Base-by-base conservation (phyloP, 2,888 invertebrate genomes). In the Drosophila incognita region DNA sequence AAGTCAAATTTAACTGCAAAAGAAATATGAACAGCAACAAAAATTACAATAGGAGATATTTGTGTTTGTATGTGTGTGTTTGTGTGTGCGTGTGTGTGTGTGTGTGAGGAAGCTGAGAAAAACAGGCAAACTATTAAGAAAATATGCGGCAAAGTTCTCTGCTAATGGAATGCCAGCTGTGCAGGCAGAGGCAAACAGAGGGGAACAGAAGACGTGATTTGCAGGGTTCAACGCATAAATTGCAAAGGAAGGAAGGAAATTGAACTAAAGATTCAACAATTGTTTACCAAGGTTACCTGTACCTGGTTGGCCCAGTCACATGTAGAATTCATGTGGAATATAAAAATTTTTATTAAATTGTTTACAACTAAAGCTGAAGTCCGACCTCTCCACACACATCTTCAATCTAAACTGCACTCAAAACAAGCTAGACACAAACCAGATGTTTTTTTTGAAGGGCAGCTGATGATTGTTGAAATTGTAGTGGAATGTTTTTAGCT, bases 121-220 rank as follows among this genome's bases (percentile, higher is more conserved):
- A 78, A 18, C 59, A 48, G 27, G 31, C 69, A 64, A 79, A 75
- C 71, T 78, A 71, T 79, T 75, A 75, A 15, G 76, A 71, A 67
- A 79, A 79, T 79, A 63, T 71, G 60, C 52, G 63, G 36, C 65
- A 79, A 79, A 71, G 60, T 74, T 75, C 51, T 38, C 21, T 46
- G 52, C 56, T 27, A 75, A 66, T 53, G 51, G 69, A 53, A 76
- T 68, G 36, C 21, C 36, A 59, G 21, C 46, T 15, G 13, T 21
- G 15, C 15, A 15, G 46, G 15, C 13, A 24, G 15, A 46, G 18
- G 21, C 46, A 36, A 15, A 15, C 33, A 11, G 11, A 11, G 36
- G 36, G 7, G 15, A 36, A 18, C 3, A 8, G 46, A 46, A 46
- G 21, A 46, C 21, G 15, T 8, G 21, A 15, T 46, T 21, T 21